Base-by-base conservation (phyloP, 2,888 invertebrate genomes). In the Frankliniella intonsa region DNA sequence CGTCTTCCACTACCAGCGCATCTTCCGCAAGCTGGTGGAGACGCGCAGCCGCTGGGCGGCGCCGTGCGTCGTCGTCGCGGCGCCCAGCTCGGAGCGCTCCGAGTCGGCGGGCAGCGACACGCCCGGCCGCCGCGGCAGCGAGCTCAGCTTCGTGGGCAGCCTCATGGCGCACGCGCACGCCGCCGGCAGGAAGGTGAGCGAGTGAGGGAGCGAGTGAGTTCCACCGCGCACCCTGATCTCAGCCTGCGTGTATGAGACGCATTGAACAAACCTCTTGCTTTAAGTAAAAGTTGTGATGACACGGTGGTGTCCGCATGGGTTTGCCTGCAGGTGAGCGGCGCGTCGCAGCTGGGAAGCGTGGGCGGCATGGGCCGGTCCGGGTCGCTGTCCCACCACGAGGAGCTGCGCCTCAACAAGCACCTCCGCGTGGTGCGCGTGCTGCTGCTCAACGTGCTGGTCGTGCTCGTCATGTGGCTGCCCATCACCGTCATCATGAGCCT, bases 391-490 rank as follows among this genome's bases (percentile, higher is more conserved):
- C 89, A 89, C 25, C 89, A 89, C 85, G 90, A 90, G 85, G 90
- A 90, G 85, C 85, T 89, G 51, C 87, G 91, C 69, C 86, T 91
- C 80, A 88, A 89, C 84, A 90, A 90, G 84, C 91, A 91, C 86
- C 87, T 90, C 27, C 87, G 89, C 81, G 90, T 90, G 27, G 90
- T 91, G 0, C 87, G 90, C 69, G 88, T 90, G 49, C 86, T 91
- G 50, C 87, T 90, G 81, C 86, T 90, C 79, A 91, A 91, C 85
- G 90, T 91, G 17, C 85, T 90, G 5, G 89, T 90, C 5, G 90
- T 91, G 1, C 87, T 91, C n/a, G 86, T 90, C 17, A 91, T 91
- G 91, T 91, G 91, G 91, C 85, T 90, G 76, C 91, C 91, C 0
- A 90, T 91, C 83, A 90, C 90, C 0, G 85, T 90, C 1, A 86